phyloP scores from a whole-genome alignment of 2,888 invertebrate genomes.

The Pedicia rivosa region DNA sequence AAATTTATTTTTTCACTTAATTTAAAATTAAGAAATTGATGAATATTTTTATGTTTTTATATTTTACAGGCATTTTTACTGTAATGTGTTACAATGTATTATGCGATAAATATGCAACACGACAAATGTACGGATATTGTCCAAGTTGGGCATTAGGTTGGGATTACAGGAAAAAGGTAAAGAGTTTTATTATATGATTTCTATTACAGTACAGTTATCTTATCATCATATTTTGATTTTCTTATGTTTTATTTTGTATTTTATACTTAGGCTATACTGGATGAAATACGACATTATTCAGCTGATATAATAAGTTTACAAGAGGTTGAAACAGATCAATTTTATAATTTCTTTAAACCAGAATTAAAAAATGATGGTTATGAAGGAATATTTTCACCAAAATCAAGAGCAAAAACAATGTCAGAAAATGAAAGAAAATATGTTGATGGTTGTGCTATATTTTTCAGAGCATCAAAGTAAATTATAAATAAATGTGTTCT shows the following conservation, averaged over 20 bases:
- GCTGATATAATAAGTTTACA: constrained; percentile 93
- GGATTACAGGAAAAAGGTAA: constrained; percentile 90
- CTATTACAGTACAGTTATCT: neutral
- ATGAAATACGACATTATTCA: constrained; percentile 89
- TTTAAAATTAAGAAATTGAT: neutral
- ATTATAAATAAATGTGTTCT: too few relatives aligned
- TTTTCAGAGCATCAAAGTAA: constrained; percentile 86
- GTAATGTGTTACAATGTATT: constrained; percentile 99
- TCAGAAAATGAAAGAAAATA: constrained; percentile 89
- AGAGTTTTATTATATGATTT: neutral
- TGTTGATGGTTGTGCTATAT: constrained; percentile 99
- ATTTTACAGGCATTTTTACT: constrained; percentile 76
- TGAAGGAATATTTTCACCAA: constrained; percentile 94
- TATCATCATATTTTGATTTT: neutral
- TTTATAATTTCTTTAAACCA: constrained; percentile 89
- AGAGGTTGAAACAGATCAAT: constrained; percentile 99
- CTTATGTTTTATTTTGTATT: constrained; percentile 3
- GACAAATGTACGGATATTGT: constrained; percentile 98
- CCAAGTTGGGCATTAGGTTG: constrained; percentile 98
- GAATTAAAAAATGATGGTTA: constrained; percentile 84
- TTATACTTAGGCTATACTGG: constrained; percentile 53
- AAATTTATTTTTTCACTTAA: neutral
- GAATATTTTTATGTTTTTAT: constrained; percentile 9
- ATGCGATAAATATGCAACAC: constrained; percentile 96
- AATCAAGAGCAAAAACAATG: constrained; percentile 98